Evolutionary conservation across 2,888 invertebrate genomes (phyloP), one percentile per base, ranked within the genome.

Genomic region (Acanthopleura granulata): DNA sequence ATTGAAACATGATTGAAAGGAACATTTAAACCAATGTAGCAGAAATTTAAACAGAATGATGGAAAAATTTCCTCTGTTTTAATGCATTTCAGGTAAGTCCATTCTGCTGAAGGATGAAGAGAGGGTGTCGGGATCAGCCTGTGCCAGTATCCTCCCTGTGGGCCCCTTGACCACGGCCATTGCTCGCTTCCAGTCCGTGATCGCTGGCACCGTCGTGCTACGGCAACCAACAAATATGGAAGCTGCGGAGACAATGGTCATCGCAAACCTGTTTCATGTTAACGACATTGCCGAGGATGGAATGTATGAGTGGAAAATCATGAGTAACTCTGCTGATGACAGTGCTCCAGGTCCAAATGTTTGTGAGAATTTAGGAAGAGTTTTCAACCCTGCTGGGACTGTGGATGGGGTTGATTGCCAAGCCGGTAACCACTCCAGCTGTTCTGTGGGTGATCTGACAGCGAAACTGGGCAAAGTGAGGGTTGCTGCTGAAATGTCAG

Each of bases 161-260:
- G 76, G 74, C 3, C 75, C 77, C n/a, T 78, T 81, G 51, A 77
- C 78, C 4, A 86, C 86, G 40, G 84, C 81, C 12, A 76, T 77
- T 40, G 85, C 83, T 1, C 72, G 78, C 16, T 71, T 86, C 14
- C 81, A 80, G 12, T 75, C 78, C 12, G 73, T 57, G 1, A 72
- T 86, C 0, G 84, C 79, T 0, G 86, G 86, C 11, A 78, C 72
- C 0, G 75, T 85, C 18, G 73, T 81, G n/a, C 84, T 86, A 73
- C 76, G 86, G 0, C 83, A 84, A 61, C 73, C 76, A 22, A 75
- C 77, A 25, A 72, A 51, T 40, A n/a, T 18, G 12, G 75, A 76
- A 15, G 80, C 78, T n/a, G 79, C 72, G 1, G 57, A 79, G 29
- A 79, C 82, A 3, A 79, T 82, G 4, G 78, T 86, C 18, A 82